Percentiles rank a stretch among this genome's conserved stretches.
These are phyloP conservation scores for Corapipo altera DNA, from an alignment of 2,113 vertebrate genomes.

Conservation along the genomic window DNA sequence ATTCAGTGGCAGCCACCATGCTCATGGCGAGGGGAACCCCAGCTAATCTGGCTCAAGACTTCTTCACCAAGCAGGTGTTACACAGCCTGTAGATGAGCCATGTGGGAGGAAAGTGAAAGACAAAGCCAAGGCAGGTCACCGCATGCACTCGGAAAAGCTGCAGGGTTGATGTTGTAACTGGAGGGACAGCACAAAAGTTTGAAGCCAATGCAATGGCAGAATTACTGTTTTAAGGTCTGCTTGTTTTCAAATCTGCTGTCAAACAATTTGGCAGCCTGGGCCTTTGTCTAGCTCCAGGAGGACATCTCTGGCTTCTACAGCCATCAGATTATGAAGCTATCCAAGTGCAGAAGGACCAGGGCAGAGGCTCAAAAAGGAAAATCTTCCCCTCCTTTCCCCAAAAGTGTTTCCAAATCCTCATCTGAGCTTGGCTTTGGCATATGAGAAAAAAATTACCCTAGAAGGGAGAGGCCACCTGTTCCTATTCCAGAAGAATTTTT, in stretches of 20 bases:
- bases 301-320: slow-evolving; percentile 6
- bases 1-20: neutral
- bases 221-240: slow-evolving; percentile 40
- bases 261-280: neutral
- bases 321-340: neutral
- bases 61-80: neutral
- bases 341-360: neutral
- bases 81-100: neutral
- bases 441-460: slow-evolving; percentile 1
- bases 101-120: neutral
- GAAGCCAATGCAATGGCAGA: neutral
- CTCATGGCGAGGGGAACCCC: accelerated
- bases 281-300: neutral
- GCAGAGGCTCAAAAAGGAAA: neutral
- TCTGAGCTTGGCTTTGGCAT: slow-evolving; percentile 2
- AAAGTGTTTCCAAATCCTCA: slow-evolving; percentile 9
- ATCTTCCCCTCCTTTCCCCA: neutral
- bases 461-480: neutral
- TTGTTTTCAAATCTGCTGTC: slow-evolving; percentile 20
- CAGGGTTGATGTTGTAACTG: neutral
- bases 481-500: neutral
- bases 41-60: neutral
- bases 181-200: neutral
- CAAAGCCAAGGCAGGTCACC: neutral
- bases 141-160: accelerated